Evolutionary conservation across 2,888 invertebrate species (phyloP), one percentile per base, ranked within the genome.

Genomic region (Osmoderma eremita): DNA sequence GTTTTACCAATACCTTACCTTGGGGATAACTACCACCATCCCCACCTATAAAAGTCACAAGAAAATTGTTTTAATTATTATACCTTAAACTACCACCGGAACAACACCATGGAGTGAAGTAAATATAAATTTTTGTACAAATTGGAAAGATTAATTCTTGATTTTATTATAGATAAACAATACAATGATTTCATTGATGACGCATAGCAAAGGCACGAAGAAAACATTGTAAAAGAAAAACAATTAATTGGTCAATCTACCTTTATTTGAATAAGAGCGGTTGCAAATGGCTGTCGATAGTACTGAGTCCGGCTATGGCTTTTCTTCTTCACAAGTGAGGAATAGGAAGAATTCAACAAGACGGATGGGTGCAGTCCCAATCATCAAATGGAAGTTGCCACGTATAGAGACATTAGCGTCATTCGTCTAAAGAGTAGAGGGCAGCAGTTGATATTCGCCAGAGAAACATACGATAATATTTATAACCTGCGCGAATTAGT

Each of bases 1-100:
- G 56, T 24, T 18, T 56, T 36, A 64, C 20, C 3, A 53, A 36
- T 30, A 30, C 53, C 22, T 56, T 56, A 17, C 49, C 30, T 3
- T 67, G 64, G 42, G 13, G 12, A 12, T n/a, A 42, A 67, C 15
- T 53, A 49, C 17, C 10, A 1, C 6, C 18, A 18, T 6, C 45
- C 45, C 2, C 18, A n/a, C n/a, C n/a, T n/a, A n/a, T n/a, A n/a
- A n/a, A n/a, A n/a, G n/a, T n/a, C n/a, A n/a, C n/a, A n/a, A n/a
- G n/a, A n/a, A n/a, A n/a, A n/a, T n/a, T n/a, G n/a, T n/a, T 45
- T 5, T 39, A 17, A 45, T 10, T 15, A 17, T 10, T 15, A 45
- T 10, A 10, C 10, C 45, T 45, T 17, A 13, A 3, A 6, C 17
- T 18, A 17, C 45, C 45, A 45, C 45, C 17, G 18, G 17, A 10